A percentile compares a stretch with the other conserved stretches of the same genome.
These are phyloP conservation scores for Hippocampus mohnikei DNA, from an alignment of 2,113 vertebrate species.

Conservation along the genomic window DNA sequence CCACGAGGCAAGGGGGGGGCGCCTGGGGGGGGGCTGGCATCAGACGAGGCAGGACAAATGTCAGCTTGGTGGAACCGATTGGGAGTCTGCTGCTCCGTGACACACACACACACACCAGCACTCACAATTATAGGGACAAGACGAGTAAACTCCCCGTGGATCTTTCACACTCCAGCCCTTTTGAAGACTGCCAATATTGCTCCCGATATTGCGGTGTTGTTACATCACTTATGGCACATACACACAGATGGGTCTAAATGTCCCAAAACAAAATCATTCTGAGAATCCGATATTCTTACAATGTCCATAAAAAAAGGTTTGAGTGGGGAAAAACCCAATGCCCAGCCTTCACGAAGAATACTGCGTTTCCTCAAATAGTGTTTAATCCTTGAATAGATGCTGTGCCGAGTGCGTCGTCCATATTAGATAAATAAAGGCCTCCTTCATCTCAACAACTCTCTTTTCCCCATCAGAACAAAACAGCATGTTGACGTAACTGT, in stretches of 20 bases:
- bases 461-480: slow-evolving; percentile 2
- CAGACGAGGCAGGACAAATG: slow-evolving; percentile 42
- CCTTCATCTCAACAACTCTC: neutral
- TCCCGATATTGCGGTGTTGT: slow-evolving; percentile 59
- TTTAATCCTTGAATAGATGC: neutral
- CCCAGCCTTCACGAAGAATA: slow-evolving; percentile 23
- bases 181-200: slow-evolving; percentile 50
- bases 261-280: slow-evolving; percentile 25
- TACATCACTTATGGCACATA: slow-evolving; percentile 51
- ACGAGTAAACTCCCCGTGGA: slow-evolving; percentile 32
- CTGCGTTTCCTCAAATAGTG: neutral
- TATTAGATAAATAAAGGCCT: neutral
- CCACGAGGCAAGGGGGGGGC: slow-evolving; percentile 18
- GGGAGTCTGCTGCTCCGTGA: slow-evolving; percentile 37
- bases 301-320: slow-evolving; percentile 13
- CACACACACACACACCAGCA: slow-evolving; percentile 23
- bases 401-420: neutral
- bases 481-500: too few relatives aligned
- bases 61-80: slow-evolving; percentile 65
- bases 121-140: slow-evolving; percentile 11
- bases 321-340: slow-evolving; percentile 7
- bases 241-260: neutral
- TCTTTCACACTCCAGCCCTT: slow-evolving; percentile 28
- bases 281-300: slow-evolving; percentile 14
- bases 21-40: neutral